Percentiles rank a stretch among this genome's conserved stretches.
These are phyloP conservation scores for Jordanella pulchra DNA, from an alignment of 2,797 vertebrate species.

Conservation along the genomic window DNA sequence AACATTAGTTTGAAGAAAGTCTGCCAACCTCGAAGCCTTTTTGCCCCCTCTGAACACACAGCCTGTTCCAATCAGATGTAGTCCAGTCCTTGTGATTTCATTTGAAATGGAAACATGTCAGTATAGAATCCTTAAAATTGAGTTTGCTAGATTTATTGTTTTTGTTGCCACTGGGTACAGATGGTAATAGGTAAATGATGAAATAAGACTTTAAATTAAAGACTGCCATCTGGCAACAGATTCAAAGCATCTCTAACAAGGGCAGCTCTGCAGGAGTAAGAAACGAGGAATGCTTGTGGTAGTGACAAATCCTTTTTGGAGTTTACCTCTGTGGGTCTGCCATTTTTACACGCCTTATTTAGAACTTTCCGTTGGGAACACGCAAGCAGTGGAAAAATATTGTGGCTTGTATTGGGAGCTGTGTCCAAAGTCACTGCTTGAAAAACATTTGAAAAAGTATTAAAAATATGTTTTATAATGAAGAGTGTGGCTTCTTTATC, in stretches of 20 bases:
- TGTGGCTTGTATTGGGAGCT: constrained; percentile 36
- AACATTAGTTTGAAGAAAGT: constrained; percentile 62
- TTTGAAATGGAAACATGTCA: constrained; percentile 70
- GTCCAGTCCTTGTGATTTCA: constrained; percentile 53
- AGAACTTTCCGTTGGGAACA: constrained; percentile 16
- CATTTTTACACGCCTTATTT: constrained; percentile 51
- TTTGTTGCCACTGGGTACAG: constrained; percentile 41
- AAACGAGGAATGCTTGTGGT: constrained; percentile 40
- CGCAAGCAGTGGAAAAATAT: constrained; percentile 5
- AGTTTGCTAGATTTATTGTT: constrained; percentile 55
- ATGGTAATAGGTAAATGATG: constrained; percentile 63
- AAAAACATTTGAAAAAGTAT: constrained; percentile 5
- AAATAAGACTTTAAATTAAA: constrained; percentile 61
- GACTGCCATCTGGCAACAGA: constrained; percentile 62
- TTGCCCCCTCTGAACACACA: constrained; percentile 15
- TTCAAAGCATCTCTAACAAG: constrained; percentile 22
- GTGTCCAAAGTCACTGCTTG: constrained; percentile 26
- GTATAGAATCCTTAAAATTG: constrained; percentile 51
- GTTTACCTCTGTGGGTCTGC: constrained; percentile 41
- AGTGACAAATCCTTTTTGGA: constrained; percentile 55
- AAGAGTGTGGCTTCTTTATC: not conserved
- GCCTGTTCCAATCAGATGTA: constrained; percentile 45
- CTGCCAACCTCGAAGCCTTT: constrained; percentile 24
- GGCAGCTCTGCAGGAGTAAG: constrained; percentile 14
- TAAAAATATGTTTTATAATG: not conserved